Conservation (phyloP, 2,888 invertebrate genomes). For the Branchinecta sandiegonensis region DNA sequence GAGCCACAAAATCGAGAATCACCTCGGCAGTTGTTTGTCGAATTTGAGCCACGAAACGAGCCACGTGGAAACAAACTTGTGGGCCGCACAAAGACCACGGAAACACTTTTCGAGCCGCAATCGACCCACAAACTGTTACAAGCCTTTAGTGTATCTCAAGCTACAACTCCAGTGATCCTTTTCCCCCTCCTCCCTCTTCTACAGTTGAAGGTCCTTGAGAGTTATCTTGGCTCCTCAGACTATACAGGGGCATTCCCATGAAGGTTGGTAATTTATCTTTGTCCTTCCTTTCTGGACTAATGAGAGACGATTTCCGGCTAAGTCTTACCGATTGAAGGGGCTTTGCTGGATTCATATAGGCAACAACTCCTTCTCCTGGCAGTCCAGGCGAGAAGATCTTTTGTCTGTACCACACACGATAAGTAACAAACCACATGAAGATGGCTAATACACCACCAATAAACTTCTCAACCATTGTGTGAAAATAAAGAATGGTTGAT, state of each 20-base stretch:
- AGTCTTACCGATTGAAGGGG: slow-evolving; percentile 15
- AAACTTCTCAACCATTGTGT: slow-evolving; percentile 89
- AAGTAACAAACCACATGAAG: slow-evolving; percentile 77
- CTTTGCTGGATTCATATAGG: slow-evolving; percentile 47
- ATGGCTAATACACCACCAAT: slow-evolving; percentile 73
- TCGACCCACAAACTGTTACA: too few species aligned
- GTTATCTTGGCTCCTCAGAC: slow-evolving; percentile 31
- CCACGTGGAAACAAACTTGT: too few species aligned
- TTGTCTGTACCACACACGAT: slow-evolving; percentile 53
- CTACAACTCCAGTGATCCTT: too few species aligned
- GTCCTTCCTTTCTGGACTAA: slow-evolving; percentile 28
- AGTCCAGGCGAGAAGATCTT: slow-evolving; percentile 43
- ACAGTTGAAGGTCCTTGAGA: neutral
- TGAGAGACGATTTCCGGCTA: slow-evolving; percentile 18
- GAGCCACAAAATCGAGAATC: too few species aligned
- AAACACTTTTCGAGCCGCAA: too few species aligned
- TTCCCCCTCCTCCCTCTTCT: too few species aligned
- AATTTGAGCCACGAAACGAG: too few species aligned
- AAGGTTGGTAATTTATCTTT: slow-evolving; percentile 41
- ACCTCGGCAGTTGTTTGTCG: too few species aligned
- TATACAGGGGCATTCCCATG: slow-evolving; percentile 64
- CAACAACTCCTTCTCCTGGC: slow-evolving; percentile 64
- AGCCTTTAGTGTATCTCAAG: too few species aligned
- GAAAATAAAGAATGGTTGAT: slow-evolving; percentile 84
- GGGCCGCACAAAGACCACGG: too few species aligned